Conservation (phyloP, 2,113 vertebrate genomes). For the Vicugna pacos region DNA sequence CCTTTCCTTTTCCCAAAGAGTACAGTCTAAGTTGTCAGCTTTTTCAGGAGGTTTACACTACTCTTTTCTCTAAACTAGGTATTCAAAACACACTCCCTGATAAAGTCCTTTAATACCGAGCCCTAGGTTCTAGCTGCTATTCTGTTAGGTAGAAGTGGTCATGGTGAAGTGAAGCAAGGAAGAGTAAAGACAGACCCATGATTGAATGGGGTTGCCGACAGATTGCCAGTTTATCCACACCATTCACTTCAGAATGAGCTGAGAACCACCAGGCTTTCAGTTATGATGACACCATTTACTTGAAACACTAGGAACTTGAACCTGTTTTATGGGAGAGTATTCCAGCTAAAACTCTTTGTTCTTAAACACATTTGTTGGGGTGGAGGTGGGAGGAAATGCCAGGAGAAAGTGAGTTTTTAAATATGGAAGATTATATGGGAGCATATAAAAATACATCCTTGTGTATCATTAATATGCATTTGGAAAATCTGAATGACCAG, state of each 20-base stretch:
- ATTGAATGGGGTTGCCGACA: not conserved
- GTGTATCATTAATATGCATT: not conserved
- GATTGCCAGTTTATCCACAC: not conserved
- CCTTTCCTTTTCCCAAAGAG: not conserved
- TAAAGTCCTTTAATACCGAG: not conserved
- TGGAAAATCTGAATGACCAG: constrained; percentile 36
- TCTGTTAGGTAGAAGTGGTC: not conserved
- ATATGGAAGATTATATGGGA: not conserved
- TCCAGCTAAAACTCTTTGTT: not conserved
- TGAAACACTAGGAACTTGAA: not conserved
- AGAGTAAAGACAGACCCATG: not conserved
- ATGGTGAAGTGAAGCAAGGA: not conserved
- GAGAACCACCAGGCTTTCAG: not conserved
- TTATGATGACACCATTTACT: not conserved
- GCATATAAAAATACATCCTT: not conserved
- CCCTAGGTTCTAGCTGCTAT: not conserved
- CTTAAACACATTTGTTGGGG: not conserved
- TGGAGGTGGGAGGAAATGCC: not conserved
- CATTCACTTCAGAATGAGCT: not conserved
- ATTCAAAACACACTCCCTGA: not conserved
- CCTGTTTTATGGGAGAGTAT: not conserved
- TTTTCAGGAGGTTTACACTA: not conserved
- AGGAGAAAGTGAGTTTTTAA: constrained; percentile 32
- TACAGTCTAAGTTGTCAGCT: not conserved
- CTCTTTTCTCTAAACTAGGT: not conserved